Percentiles rank a stretch among this genome's conserved stretches.
Evolutionary conservation across 2,888 invertebrate species (phyloP).

Genomic region (Eupithecia pulchellata): DNA sequence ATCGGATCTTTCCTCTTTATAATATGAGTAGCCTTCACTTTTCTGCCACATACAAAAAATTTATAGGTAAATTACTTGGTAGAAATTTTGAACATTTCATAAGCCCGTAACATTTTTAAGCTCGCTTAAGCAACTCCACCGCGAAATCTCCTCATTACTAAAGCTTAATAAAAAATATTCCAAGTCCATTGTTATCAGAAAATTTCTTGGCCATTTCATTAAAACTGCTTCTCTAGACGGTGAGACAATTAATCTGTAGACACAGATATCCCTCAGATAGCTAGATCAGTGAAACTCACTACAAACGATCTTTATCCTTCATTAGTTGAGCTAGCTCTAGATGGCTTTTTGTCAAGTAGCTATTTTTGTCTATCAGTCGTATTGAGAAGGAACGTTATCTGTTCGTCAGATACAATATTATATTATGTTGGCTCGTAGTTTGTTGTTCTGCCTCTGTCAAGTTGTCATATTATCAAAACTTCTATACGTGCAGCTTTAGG

Average conservation of each 20-base stretch:
- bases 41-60: too few species aligned
- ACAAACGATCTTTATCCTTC: background rate
- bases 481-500: too few species aligned
- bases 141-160: slow-evolving; percentile 46
- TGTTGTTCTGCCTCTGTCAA: too few species aligned
- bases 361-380: too few species aligned
- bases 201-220: slow-evolving; percentile 46
- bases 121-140: slow-evolving; percentile 28
- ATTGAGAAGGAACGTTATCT: too few species aligned
- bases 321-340: background rate
- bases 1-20: too few species aligned
- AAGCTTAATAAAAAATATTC: slow-evolving; percentile 38
- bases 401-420: too few species aligned
- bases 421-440: too few species aligned
- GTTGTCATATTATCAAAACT: too few species aligned
- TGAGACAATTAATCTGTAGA: slow-evolving; percentile 44
- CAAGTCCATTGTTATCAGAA: slow-evolving; percentile 37
- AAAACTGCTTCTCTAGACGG: slow-evolving; percentile 38
- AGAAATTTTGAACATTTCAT: background rate
- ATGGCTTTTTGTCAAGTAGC: background rate
- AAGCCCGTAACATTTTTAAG: slow-evolving; percentile 16
- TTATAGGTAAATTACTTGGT: background rate
- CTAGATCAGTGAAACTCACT: slow-evolving; percentile 2
- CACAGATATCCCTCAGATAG: slow-evolving; percentile 11
- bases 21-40: too few species aligned